phyloP scores from a whole-genome alignment of 2,797 vertebrate genomes.

The Mustela erminea region DNA sequence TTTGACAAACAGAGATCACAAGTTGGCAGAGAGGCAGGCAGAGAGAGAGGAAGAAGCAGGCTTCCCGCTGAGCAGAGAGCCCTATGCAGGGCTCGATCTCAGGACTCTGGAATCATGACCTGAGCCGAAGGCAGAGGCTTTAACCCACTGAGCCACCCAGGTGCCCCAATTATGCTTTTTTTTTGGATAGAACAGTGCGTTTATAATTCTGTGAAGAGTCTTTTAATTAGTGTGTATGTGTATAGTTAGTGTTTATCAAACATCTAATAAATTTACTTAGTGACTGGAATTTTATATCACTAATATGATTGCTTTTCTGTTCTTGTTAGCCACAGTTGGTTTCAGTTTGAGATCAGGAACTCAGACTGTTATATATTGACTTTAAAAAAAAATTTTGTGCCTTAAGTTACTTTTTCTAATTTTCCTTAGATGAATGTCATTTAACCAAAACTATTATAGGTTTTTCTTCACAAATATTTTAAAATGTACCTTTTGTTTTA shows the following conservation, averaged over 20 bases:
- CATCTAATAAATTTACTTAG: neutral
- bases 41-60: no score
- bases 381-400: neutral
- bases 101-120: no score
- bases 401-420: neutral
- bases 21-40: no score
- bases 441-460: neutral
- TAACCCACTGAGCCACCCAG: no score
- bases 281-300: neutral
- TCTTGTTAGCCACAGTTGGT: neutral
- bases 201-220: slow-evolving; percentile 25
- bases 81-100: no score
- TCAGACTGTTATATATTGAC: neutral
- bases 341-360: neutral
- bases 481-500: neutral
- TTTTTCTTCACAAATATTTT: neutral
- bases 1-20: no score
- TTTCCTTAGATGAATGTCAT: neutral
- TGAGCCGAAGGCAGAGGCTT: no score
- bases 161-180: no score
- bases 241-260: neutral
- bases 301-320: neutral
- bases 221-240: neutral
- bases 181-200: neutral
- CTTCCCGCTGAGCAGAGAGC: no score